These are phyloP conservation scores for Coluber constrictor DNA, from an alignment of 2,797 vertebrate species.

Conservation along the genomic window DNA sequence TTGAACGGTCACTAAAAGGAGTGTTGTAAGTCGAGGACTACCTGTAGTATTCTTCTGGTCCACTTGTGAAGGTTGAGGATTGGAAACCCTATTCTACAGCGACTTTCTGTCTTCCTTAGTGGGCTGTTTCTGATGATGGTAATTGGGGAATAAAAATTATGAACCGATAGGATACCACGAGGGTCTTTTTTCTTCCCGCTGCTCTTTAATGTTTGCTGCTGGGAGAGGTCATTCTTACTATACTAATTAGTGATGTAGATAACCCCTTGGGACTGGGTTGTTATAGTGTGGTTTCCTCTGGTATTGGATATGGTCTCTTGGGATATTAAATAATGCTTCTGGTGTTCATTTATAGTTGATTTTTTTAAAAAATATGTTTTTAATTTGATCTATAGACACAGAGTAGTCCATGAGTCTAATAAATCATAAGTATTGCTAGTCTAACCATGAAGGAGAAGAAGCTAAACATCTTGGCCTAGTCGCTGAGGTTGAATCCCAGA, in stretches of 20 bases:
- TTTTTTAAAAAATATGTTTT: neutral
- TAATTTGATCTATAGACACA: neutral
- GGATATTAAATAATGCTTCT: neutral
- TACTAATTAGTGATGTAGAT: neutral
- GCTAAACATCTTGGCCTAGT: neutral
- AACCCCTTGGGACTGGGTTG: neutral
- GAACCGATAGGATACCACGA: neutral
- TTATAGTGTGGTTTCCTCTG: neutral
- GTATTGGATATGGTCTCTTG: neutral
- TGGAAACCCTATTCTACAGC: neutral
- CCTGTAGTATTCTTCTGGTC: neutral
- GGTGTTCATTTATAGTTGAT: neutral
- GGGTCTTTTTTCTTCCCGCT: neutral
- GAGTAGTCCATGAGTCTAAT: neutral
- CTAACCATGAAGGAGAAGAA: neutral
- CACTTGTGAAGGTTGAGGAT: neutral
- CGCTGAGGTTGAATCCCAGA: neutral
- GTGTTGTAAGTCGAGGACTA: neutral
- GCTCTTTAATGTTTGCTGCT: neutral
- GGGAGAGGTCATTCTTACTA: neutral
- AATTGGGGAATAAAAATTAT: neutral
- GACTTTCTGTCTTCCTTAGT: neutral
- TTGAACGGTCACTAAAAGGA: neutral
- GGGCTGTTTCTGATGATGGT: neutral
- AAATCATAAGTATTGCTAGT: neutral